Evolutionary conservation across 2,888 invertebrate genomes (phyloP), one percentile per base, ranked within the genome.

Genomic region (Elegia similella): DNA sequence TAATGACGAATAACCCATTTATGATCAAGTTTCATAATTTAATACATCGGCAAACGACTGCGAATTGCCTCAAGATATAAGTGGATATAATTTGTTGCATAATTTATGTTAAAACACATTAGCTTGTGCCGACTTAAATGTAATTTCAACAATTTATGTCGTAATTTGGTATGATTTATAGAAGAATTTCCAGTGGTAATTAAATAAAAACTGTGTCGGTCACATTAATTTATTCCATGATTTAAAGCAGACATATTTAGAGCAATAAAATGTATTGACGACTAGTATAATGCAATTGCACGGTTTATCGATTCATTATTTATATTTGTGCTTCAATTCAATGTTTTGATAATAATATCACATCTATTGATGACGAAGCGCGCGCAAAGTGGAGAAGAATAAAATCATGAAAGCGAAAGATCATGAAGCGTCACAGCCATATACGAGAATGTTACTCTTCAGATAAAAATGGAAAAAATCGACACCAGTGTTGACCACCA

Each of bases 211-310:
- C 17, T 50, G 16, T 50, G 34, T 17, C 34, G 50, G 38, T 50
- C 17, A 50, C 50, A 16, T 38, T 50, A 50, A 50, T 50, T 32
- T 34, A 34, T 50, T 16, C 34, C 50, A 50, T 50, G 15, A 50
- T 50, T 50, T 50, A 34, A 34, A 50, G 30, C 34, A 34, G 50
- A 50, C 50, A 34, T 50, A 50, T 50, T 50, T 16, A 50, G 50
- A 50, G 50, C 50, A 50, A 34, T 50, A 50, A 50, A 50, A 50
- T 50, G 50, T 50, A 50, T 50, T 17, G 50, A 50, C 50, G 16
- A 34, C 50, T 48, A 48, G 48, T 15, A 48, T 15, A 50, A 34
- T 50, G 15, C 50, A 50, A 38, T 50, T 34, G 50, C 50, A 50
- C 6, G 1, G 50, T 47, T 47, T 47, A 13, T 47, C 47, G 12